These are phyloP conservation scores for Scopus umbretta DNA, from an alignment of 2,113 vertebrate species.

Conservation along the genomic window DNA sequence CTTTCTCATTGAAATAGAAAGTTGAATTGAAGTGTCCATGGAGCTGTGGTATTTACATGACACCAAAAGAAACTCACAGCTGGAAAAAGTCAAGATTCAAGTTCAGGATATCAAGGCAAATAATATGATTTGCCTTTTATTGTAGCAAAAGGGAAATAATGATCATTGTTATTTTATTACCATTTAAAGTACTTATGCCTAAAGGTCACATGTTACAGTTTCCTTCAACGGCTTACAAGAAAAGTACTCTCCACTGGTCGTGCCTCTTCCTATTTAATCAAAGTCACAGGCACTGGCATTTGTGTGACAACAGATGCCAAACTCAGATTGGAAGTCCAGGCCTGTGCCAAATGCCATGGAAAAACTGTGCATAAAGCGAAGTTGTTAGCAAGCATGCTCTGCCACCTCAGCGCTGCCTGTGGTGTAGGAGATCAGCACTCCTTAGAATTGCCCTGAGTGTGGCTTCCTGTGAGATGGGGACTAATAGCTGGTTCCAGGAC, in stretches of 20 bases:
- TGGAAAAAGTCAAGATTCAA: background rate
- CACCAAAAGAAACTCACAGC: background rate
- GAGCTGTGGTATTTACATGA: background rate
- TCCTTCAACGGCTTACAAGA: background rate
- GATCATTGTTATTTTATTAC: background rate
- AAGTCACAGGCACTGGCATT: background rate
- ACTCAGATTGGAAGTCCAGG: background rate
- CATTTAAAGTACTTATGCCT: background rate
- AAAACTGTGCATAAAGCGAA: background rate
- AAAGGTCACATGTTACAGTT: background rate
- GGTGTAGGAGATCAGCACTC: background rate
- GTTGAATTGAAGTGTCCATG: background rate
- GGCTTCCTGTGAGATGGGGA: background rate
- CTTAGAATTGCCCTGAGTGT: accelerated
- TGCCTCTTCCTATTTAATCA: background rate
- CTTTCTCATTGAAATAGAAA: background rate
- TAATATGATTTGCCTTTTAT: background rate
- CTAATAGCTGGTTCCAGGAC: too few relatives aligned
- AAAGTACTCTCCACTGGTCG: background rate
- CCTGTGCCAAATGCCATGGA: background rate
- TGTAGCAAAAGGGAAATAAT: background rate
- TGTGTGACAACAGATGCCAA: background rate
- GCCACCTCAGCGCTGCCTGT: background rate
- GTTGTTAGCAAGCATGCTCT: background rate
- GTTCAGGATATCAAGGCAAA: background rate